Evolutionary conservation across 2,888 invertebrate genomes (phyloP), one percentile per base, ranked within the genome.

Genomic region (Quadriops clusia): DNA sequence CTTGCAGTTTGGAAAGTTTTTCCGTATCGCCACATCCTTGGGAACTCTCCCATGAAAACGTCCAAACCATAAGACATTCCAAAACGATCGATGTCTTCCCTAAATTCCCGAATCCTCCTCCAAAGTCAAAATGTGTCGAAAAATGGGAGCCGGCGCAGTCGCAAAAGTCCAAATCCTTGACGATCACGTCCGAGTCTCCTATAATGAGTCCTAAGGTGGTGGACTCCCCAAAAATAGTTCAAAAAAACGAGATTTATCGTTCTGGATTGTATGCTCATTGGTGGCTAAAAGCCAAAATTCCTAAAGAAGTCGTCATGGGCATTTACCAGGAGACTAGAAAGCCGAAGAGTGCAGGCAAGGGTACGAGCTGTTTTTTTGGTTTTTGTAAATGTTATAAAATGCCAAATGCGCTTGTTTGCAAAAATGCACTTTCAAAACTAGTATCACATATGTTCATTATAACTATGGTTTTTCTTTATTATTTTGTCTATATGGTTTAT

Each of bases 251-350:
- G 59, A 66, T 78, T 53, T 87, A 78, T 61, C 79, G 78, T 36
- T 84, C 85, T 26, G 85, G 84, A 51, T 67, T 87, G 61, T 87
- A 87, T 61, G 86, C 85, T 40, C 87, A 87, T 65, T 87, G 87
- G 87, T 87, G 86, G 85, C 77, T 86, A 67, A 87, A 87, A 70
- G 83, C 82, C 55, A 78, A 79, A 54, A 69, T 84, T 55, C 82
- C 82, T 41, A 70, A 68, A 44, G 67, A 65, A 49, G 70, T 74
- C 60, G 64, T 61, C 39, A 52, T 47, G 36, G 61, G 58, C 27
- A 62, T 62, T 47, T 56, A 58, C 38, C 49, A 57, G 47, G 58
- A 56, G 32, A 54, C 58, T 20, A 45, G 54, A 28, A 44, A n/a
- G 14, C 9, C 52, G 22, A 44, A 50, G 22, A 42, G 49, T 46